Conservation (phyloP, 2,888 invertebrate species). For the Leptopilina drosophilae region DNA sequence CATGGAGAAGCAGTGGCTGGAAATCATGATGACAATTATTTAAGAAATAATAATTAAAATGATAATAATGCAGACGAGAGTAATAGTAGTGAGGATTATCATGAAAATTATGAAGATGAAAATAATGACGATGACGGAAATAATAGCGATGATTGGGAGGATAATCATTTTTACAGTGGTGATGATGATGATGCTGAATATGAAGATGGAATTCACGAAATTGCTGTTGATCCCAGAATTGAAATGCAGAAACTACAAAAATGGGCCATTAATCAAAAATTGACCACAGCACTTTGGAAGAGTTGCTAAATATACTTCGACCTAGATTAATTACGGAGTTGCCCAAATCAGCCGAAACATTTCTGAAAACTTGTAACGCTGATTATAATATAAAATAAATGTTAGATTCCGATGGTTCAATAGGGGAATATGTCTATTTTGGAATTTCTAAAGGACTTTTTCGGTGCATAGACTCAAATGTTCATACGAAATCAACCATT, state of each 20-base stretch:
- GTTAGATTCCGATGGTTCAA: slow-evolving; percentile 5
- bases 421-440: neutral
- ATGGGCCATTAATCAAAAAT: slow-evolving; percentile 1
- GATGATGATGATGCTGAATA: neutral
- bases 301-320: neutral
- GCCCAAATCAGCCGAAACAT: neutral
- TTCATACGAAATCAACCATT: neutral
- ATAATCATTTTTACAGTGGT: neutral
- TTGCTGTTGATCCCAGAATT: neutral
- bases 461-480: neutral
- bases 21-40: neutral
- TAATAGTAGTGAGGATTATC: neutral
- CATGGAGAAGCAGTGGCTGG: neutral
- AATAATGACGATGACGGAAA: neutral
- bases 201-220: neutral
- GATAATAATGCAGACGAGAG: neutral
- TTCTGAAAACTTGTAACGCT: neutral
- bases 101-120: neutral
- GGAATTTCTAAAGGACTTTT: neutral
- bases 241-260: neutral
- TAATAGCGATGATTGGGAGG: neutral
- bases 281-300: neutral
- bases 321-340: neutral
- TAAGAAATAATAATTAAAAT: too few species aligned
- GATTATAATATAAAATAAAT: neutral